Percentiles rank a stretch among this genome's conserved stretches.
Conservation (phyloP, 2,113 vertebrate species). For the Poecilia latipinna region DNA sequence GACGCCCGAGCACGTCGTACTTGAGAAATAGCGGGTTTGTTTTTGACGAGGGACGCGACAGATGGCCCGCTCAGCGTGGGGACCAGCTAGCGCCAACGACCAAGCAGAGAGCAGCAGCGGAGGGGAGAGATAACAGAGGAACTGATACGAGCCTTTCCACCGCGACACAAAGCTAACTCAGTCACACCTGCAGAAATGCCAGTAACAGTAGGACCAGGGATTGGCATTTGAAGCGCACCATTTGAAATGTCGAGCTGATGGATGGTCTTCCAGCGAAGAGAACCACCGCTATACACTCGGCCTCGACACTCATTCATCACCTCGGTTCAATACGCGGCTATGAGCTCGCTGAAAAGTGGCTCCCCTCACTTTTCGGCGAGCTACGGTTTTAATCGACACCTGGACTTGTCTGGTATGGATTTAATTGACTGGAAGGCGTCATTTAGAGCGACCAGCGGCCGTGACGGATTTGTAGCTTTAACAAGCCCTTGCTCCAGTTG, state of each 20-base stretch:
- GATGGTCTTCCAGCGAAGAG: conserved; percentile 56
- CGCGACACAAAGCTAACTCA: conserved; percentile 37
- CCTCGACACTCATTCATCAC: conserved; percentile 61
- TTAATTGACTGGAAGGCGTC: conserved; percentile 57
- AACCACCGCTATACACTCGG: conserved; percentile 24
- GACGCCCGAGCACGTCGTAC: conserved; percentile 40
- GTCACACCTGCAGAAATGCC: conserved; percentile 56
- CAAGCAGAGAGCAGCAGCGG: conserved; percentile 51
- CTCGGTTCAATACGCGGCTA: conserved; percentile 62
- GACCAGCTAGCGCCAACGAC: conserved; percentile 64
- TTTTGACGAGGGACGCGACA: conserved; percentile 69
- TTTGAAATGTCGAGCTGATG: conserved; percentile 68
- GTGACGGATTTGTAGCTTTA: conserved; percentile 54
- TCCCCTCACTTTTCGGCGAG: conserved; percentile 23
- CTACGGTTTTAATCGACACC: conserved; percentile 57
- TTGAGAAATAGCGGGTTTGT: conserved; percentile 61
- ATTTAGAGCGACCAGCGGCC: conserved; percentile 24
- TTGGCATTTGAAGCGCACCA: conserved; percentile 48
- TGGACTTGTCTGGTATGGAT: conserved; percentile 60
- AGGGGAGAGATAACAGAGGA: conserved; percentile 50
- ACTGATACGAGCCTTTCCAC: conserved; percentile 54
- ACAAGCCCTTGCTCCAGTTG: conserved; percentile 62
- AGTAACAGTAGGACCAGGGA: conserved; percentile 37
- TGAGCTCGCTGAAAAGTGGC: conserved; percentile 38
- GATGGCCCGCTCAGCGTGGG: conserved; percentile 76